These are phyloP conservation scores for Apostichopus californicus DNA, from an alignment of 35 echinoderm and acorn worm genomes.

Conservation along the genomic window DNA sequence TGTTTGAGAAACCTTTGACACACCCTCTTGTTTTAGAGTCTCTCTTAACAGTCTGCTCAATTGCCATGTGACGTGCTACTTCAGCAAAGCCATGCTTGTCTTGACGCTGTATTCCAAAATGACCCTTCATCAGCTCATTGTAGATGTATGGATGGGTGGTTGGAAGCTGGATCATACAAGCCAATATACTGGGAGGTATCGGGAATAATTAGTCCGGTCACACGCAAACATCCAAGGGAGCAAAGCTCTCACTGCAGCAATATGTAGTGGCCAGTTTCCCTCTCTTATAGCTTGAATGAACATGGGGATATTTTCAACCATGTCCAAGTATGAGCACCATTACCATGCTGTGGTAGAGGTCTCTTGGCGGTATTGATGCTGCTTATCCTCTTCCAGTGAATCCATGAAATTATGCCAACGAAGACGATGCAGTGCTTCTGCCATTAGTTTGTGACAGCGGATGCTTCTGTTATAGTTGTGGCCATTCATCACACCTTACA, in stretches of 20 bases:
- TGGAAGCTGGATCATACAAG: slow-evolving; percentile 9
- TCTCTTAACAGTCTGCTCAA: slow-evolving; percentile 29
- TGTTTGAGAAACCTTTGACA: slow-evolving; percentile 66
- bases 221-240: slow-evolving; percentile 40
- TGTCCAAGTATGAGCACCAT: slow-evolving; percentile 40
- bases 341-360: too few species aligned
- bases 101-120: slow-evolving; percentile 53
- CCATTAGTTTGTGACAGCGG: slow-evolving; percentile 4
- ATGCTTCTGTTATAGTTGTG: background rate
- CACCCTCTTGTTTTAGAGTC: slow-evolving; percentile 56
- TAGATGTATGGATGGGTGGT: slow-evolving; percentile 26
- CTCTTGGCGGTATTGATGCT: too few species aligned
- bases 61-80: slow-evolving; percentile 4
- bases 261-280: slow-evolving; percentile 66
- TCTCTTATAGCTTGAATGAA: slow-evolving; percentile 68
- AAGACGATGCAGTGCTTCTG: slow-evolving; percentile 8
- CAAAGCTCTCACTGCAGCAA: slow-evolving; percentile 49
- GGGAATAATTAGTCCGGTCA: slow-evolving; percentile 23
- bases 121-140: background rate
- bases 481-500: background rate
- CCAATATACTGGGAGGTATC: slow-evolving; percentile 38
- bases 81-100: slow-evolving; percentile 31
- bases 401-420: background rate
- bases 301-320: slow-evolving; percentile 45
- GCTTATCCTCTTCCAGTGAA: too few species aligned